A percentile compares a stretch with the other conserved stretches of the same genome.
Conservation (phyloP, 2,797 vertebrate genomes). For the Champsocephalus gunnari region DNA sequence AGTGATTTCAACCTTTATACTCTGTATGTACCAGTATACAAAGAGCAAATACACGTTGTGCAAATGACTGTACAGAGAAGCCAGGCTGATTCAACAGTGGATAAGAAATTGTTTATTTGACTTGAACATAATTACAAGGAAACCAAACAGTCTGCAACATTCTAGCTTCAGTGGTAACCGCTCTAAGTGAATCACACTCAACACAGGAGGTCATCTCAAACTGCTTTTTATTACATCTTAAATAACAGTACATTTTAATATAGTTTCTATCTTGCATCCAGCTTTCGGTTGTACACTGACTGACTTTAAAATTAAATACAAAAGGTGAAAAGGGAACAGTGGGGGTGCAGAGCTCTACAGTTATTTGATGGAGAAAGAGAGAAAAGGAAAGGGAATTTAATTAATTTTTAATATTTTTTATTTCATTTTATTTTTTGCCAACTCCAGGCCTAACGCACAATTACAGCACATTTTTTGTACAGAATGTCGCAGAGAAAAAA, state of each 20-base stretch:
- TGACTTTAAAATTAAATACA: constrained; percentile 99
- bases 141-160: constrained; percentile 79
- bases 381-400: constrained; percentile 86
- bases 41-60: background rate
- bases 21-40: background rate
- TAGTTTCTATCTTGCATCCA: constrained; percentile 99
- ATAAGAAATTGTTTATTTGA: constrained; percentile 83
- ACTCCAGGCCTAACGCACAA: constrained; percentile 96
- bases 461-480: constrained; percentile 97
- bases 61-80: constrained; percentile 54
- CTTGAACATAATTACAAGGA: constrained; percentile 81
- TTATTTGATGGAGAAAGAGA: constrained; percentile 90
- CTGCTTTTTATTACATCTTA: constrained; percentile 99
- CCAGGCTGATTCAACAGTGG: constrained; percentile 68
- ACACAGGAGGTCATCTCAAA: constrained; percentile 93
- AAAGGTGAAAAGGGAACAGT: constrained; percentile 94
- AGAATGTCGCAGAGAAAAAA: constrained; percentile 92
- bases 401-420: constrained; percentile 82
- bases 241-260: constrained; percentile 99
- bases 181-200: constrained; percentile 80
- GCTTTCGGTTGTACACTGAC: constrained; percentile 99
- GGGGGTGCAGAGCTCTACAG: constrained; percentile 94
- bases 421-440: constrained; percentile 88
- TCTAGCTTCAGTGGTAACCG: constrained; percentile 73
- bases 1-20: background rate